These are phyloP conservation scores for Cinclus mexicanus DNA, from an alignment of 2,113 vertebrate genomes.

Conservation along the genomic window DNA sequence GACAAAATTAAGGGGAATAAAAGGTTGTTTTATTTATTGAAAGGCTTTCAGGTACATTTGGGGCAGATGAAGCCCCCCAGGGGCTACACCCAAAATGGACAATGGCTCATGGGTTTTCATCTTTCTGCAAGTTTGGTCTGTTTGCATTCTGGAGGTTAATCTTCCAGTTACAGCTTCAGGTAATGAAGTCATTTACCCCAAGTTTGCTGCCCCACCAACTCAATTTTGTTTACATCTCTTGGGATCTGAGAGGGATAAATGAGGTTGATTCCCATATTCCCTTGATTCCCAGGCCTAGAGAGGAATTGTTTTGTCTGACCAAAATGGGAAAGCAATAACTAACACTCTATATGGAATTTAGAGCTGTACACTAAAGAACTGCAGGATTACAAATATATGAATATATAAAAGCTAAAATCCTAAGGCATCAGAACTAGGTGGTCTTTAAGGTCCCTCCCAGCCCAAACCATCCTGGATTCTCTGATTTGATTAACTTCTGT, in stretches of 20 bases:
- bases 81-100: not conserved
- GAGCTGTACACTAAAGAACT: not conserved
- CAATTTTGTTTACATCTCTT: not conserved
- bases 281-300: not conserved
- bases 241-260: not conserved
- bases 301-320: not conserved
- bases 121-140: not conserved
- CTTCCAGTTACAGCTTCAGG: not conserved
- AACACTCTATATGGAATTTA: not conserved
- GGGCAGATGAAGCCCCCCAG: not conserved
- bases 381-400: not conserved
- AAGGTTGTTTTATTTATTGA: not conserved
- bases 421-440: not conserved
- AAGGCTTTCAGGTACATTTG: not conserved
- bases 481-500: not conserved
- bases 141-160: not conserved
- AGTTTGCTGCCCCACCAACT: not conserved
- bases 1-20: not conserved
- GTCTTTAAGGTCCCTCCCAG: not conserved
- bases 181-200: not conserved
- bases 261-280: not conserved
- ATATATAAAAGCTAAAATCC: not conserved
- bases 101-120: accelerated
- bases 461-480: not conserved
- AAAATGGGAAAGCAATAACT: not conserved